These are phyloP conservation scores for Manis javanica DNA, from an alignment of 2,797 vertebrate genomes.

Conservation along the genomic window DNA sequence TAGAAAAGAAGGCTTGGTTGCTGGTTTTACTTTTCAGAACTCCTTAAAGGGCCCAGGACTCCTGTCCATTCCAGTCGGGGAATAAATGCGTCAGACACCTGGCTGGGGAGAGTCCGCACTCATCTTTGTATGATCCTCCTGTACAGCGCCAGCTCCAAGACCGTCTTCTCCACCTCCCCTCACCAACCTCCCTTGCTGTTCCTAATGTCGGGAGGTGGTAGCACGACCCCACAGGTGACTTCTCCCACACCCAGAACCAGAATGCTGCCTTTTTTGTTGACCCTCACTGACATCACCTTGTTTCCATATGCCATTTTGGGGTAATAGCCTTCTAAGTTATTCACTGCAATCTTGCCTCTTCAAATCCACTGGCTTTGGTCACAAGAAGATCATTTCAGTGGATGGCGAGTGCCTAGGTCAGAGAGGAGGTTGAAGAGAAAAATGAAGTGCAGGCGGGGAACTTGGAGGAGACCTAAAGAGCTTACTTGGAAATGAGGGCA, in stretches of 20 bases:
- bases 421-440: background rate
- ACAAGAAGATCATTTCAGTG: background rate
- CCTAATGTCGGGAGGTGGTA: background rate
- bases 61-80: background rate
- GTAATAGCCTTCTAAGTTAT: background rate
- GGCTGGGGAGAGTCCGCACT: background rate
- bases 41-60: background rate
- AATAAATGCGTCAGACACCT: background rate
- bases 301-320: background rate
- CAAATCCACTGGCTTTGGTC: background rate
- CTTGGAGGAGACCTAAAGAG: background rate
- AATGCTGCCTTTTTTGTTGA: background rate
- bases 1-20: background rate
- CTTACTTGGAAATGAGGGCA: background rate
- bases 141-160: background rate
- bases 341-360: background rate
- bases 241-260: background rate
- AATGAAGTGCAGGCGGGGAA: background rate
- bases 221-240: background rate
- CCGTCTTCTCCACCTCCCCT: background rate
- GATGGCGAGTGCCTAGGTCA: background rate
- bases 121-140: background rate
- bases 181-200: background rate
- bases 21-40: background rate
- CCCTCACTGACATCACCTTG: background rate